Percentiles rank a stretch among this genome's conserved stretches.
phyloP scores from a whole-genome alignment of 2,797 vertebrate genomes.

The Glossophaga mutica region DNA sequence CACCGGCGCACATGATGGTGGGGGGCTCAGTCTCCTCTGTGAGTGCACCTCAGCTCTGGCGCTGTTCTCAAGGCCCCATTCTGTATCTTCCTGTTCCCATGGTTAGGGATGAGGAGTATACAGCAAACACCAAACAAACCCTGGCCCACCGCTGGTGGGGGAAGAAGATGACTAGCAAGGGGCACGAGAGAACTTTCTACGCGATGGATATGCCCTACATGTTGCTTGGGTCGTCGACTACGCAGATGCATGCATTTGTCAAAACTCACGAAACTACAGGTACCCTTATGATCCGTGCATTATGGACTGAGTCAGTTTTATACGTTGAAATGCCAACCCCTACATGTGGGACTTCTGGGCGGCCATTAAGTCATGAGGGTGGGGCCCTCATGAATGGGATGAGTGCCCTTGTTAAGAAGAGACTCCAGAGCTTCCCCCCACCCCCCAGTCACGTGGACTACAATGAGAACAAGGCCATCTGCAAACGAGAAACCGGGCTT shows the following conservation, averaged over 20 bases:
- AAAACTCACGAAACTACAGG: not conserved
- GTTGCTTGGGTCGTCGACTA: not conserved
- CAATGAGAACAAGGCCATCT: not conserved
- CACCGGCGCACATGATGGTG: accelerated
- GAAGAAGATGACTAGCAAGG: not conserved
- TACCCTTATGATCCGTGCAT: not conserved
- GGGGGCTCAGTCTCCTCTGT: not conserved
- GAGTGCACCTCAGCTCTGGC: not conserved
- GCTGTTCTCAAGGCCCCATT: not conserved
- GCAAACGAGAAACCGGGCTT: not conserved
- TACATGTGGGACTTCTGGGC: not conserved
- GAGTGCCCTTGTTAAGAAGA: not conserved
- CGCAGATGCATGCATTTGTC: not conserved
- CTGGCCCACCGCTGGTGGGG: not conserved
- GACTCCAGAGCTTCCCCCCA: not conserved
- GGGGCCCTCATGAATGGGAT: not conserved
- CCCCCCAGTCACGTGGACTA: accelerated
- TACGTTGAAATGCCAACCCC: not conserved
- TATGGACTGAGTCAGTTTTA: not conserved
- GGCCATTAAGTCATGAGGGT: not conserved
- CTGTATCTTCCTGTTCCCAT: not conserved
- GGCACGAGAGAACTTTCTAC: not conserved
- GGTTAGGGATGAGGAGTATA: not conserved
- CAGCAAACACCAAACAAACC: not conserved
- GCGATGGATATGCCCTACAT: not conserved